Evolutionary conservation across 1,140 invertebrate species (phyloP).

Genomic region (Drosophila serrata): DNA sequence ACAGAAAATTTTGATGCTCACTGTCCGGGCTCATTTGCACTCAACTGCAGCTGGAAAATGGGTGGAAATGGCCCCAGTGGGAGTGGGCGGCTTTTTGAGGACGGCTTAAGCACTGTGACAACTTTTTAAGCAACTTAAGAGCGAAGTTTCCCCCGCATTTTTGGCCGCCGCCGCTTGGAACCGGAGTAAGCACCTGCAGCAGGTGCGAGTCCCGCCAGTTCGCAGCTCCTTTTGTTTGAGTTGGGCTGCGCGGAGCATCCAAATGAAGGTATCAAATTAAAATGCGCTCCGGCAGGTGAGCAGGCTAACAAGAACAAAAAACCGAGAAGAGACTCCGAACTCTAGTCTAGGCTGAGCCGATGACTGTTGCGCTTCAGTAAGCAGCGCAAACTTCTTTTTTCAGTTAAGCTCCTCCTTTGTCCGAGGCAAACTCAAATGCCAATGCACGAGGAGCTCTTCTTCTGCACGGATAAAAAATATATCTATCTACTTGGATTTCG

Average conservation of each 20-base stretch:
- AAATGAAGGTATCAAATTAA: constrained; percentile 82
- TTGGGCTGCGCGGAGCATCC: constrained; percentile 54
- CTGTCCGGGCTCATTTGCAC: constrained; percentile 74
- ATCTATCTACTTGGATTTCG: no score
- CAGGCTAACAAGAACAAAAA: constrained; percentile 27
- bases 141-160: constrained; percentile 55
- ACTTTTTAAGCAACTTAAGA: constrained; percentile 82
- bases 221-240: constrained; percentile 69
- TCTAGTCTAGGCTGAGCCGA: constrained; percentile 8
- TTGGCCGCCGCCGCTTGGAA: constrained; percentile 17
- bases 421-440: constrained; percentile 46
- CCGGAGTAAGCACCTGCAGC: constrained; percentile 60
- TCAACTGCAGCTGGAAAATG: constrained; percentile 69
- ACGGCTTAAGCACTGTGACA: constrained; percentile 78
- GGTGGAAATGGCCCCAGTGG: neutral
- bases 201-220: constrained; percentile 32
- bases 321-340: constrained; percentile 6
- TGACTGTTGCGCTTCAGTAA: constrained; percentile 66
- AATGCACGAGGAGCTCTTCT: constrained; percentile 22
- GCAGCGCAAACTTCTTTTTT: constrained; percentile 56
- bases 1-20: constrained; percentile 58
- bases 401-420: constrained; percentile 63
- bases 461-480: constrained; percentile 8
- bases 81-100: constrained; percentile 6
- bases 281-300: constrained; percentile 63